Evolutionary conservation across 2,797 vertebrate species (phyloP), one percentile per base, ranked within the genome.

Genomic region (Atherinosoma microstoma): DNA sequence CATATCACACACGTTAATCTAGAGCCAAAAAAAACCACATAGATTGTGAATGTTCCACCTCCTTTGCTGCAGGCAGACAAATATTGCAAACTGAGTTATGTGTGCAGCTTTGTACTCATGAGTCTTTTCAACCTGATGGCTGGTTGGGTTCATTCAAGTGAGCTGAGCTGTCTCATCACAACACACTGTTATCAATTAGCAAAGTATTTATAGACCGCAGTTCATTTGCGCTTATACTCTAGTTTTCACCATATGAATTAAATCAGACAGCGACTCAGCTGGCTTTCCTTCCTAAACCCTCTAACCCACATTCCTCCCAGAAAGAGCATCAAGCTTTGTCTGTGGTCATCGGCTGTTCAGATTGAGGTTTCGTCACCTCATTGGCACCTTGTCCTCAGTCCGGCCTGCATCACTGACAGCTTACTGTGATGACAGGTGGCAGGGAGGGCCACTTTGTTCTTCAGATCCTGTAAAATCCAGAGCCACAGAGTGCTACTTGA

Each of bases 381-480:
- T 82, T 85, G 76, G 70, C 82, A 78, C 79, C 79, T 79, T 73
- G 38, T 6, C 2, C 56, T 40, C 34, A 2, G 64, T n/a, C 81
- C 84, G 85, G 82, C 75, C 61, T 72, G 15, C 15, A 6, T 40
- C 68, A 32, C 73, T 30, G 59, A 58, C 82, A 49, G 72, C 87
- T 53, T 45, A 30, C 80, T 84, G 89, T 60, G 90, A 70, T 92
- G 93, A 94, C 92, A 92, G 92, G 83, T 90, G 82, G 78, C 80
- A n/a, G 73, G 42, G 72, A 78, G 67, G 40, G 71, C 73, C 89
- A 87, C 89, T 90, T 86, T 85, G 89, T 79, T 83, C 68, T 36
- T 53, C 51, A 76, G 69, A 66, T 74, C 73, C 68, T 73, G 64
- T 36, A 47, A 66, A 82, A 70, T 73, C 51, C 60, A 47, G 56